These are phyloP conservation scores for Falcunculus frontatus DNA, from an alignment of 2,113 vertebrate genomes.

Conservation along the genomic window DNA sequence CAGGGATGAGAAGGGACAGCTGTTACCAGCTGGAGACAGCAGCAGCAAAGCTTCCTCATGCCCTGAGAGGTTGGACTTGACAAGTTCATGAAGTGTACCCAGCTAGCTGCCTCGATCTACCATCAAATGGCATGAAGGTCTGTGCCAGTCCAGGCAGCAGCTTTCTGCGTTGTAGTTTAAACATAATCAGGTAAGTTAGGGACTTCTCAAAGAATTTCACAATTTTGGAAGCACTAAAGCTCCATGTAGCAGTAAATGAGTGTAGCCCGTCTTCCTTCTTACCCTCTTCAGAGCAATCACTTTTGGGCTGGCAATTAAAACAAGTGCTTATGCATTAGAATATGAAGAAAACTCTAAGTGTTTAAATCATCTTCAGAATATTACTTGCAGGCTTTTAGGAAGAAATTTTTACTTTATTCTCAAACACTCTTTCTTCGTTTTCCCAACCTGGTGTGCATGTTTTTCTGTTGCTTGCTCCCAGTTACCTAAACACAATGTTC, in stretches of 20 bases:
- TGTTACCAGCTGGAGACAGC: not conserved
- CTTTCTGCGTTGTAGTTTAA: not conserved
- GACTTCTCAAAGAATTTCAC: not conserved
- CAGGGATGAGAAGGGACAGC: not conserved
- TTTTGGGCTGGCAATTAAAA: not conserved
- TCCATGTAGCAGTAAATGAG: not conserved
- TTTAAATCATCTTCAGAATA: not conserved
- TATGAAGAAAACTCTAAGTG: not conserved
- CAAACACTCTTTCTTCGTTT: not conserved
- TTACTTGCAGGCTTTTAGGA: not conserved
- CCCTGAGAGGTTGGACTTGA: not conserved
- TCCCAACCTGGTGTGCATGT: accelerated
- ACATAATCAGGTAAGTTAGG: not conserved
- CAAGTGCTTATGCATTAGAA: not conserved
- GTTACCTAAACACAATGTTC: not conserved
- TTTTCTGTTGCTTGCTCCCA: not conserved
- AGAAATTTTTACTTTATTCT: not conserved
- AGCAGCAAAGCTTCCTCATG: not conserved
- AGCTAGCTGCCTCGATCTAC: not conserved
- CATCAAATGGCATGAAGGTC: not conserved
- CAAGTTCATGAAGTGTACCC: not conserved
- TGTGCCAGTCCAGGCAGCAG: not conserved
- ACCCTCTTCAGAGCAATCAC: not conserved
- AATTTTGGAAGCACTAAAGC: not conserved
- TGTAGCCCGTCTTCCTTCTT: not conserved